These are phyloP conservation scores for Turritopsis rubra DNA, from an alignment of 30 jellyfish, hydroid and myxozoan species.

Conservation along the genomic window DNA sequence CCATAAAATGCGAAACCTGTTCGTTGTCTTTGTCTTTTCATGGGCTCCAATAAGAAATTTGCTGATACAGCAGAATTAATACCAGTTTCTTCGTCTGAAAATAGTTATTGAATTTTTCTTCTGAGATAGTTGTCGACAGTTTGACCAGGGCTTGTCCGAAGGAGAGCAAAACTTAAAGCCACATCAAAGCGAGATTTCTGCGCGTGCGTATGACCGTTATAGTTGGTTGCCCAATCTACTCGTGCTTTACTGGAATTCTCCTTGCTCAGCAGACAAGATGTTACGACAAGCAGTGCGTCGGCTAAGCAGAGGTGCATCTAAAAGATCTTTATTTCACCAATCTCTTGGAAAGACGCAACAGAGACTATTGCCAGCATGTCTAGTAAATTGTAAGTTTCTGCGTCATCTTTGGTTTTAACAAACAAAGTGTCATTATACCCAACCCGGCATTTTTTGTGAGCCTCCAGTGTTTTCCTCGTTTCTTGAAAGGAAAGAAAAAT, in stretches of 20 bases:
- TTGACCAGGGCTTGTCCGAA: neutral
- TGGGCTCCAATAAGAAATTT: neutral
- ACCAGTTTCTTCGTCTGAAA: neutral
- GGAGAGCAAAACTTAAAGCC: neutral
- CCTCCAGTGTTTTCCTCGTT: neutral
- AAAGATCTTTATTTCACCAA: slow-evolving; percentile 81
- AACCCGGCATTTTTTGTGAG: neutral
- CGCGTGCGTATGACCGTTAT: slow-evolving; percentile 8
- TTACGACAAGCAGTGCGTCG: slow-evolving; percentile 90
- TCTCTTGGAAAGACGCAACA: slow-evolving; percentile 63
- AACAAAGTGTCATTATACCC: neutral
- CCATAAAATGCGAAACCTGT: too few relatives aligned
- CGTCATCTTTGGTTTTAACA: slow-evolving; percentile 13
- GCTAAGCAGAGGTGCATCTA: slow-evolving; percentile 67
- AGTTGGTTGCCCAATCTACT: slow-evolving; percentile 8
- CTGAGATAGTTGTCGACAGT: neutral
- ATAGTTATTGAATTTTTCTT: neutral
- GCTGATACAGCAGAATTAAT: neutral
- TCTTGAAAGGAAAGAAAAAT: too few relatives aligned
- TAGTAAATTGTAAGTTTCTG: slow-evolving; percentile 50
- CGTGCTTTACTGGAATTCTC: slow-evolving; percentile 8
- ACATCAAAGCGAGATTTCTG: neutral
- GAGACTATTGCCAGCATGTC: slow-evolving; percentile 84
- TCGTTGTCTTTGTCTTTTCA: too few relatives aligned
- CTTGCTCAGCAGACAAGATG: slow-evolving; percentile 44